These are phyloP conservation scores for Tillus elongatus DNA, from an alignment of 2,888 invertebrate genomes.

Conservation along the genomic window DNA sequence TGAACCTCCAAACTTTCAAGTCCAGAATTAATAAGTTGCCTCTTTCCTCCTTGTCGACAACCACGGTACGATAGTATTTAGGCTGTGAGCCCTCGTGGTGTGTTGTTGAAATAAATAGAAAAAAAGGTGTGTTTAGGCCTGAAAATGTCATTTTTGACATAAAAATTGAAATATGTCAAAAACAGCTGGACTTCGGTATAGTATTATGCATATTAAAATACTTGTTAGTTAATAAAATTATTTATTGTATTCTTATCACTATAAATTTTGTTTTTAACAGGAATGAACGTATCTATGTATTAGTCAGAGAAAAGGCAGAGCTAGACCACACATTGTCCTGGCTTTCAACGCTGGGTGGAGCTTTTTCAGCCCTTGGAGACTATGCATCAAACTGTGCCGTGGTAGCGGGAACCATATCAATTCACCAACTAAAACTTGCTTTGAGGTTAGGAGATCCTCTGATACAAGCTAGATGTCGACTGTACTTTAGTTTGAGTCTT, in stretches of 20 bases:
- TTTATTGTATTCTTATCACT: conserved; percentile 2
- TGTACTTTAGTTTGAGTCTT: conserved; percentile 79
- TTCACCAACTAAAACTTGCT: conserved; percentile 74
- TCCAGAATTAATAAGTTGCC: too few relatives aligned
- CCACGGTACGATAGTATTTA: too few relatives aligned
- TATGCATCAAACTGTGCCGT: conserved; percentile 71
- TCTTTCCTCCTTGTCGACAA: too few relatives aligned
- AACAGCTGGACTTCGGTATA: too few relatives aligned
- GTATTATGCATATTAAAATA: conserved; percentile 8
- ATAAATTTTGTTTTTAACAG: conserved; percentile 35
- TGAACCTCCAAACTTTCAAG: too few relatives aligned
- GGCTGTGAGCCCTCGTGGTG: too few relatives aligned
- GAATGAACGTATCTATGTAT: conserved; percentile 44
- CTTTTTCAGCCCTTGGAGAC: conserved; percentile 91
- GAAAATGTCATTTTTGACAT: too few relatives aligned
- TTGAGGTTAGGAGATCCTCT: conserved; percentile 72
- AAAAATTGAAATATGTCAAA: too few relatives aligned
- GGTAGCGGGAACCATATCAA: conserved; percentile 80
- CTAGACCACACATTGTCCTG: conserved; percentile 82
- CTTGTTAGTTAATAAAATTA: neutral
- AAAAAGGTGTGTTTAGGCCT: too few relatives aligned
- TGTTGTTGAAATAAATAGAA: too few relatives aligned
- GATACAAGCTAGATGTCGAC: conserved; percentile 69
- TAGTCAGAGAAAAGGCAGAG: conserved; percentile 59
- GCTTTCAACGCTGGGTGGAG: conserved; percentile 93